Evolutionary conservation across 2,113 vertebrate genomes (phyloP).

Genomic region (Hippocampus zosterae): DNA sequence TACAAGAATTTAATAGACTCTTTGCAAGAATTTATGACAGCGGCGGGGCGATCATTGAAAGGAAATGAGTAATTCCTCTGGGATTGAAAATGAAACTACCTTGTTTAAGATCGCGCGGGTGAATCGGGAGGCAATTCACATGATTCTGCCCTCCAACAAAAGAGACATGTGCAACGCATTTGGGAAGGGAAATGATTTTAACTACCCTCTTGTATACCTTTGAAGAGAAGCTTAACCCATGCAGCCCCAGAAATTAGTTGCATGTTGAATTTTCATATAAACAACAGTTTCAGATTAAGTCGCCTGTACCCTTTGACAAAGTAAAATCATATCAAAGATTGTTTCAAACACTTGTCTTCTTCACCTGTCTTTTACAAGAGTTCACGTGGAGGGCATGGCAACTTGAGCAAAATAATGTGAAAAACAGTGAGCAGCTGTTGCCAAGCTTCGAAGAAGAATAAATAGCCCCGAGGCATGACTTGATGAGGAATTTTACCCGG

Average conservation of each 20-base stretch:
- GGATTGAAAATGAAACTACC: slow-evolving; percentile 45
- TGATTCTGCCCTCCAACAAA: slow-evolving; percentile 22
- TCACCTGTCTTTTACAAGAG: slow-evolving; percentile 33
- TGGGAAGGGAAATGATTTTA: no score
- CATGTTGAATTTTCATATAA: not conserved
- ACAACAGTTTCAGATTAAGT: not conserved
- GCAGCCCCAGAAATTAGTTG: not conserved
- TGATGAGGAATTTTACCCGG: slow-evolving; percentile 54
- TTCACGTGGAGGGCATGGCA: slow-evolving; percentile 52
- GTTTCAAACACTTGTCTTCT: slow-evolving; percentile 24
- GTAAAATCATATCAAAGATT: slow-evolving; percentile 11
- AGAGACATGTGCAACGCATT: not conserved
- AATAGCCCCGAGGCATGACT: slow-evolving; percentile 52
- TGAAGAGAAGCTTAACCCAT: not conserved
- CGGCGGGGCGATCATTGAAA: slow-evolving; percentile 32
- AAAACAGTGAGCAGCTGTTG: slow-evolving; percentile 43
- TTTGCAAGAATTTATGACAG: slow-evolving; percentile 42
- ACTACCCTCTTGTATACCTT: no score
- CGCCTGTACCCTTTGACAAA: not conserved
- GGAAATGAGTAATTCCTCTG: slow-evolving; percentile 47
- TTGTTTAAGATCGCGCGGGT: slow-evolving; percentile 28
- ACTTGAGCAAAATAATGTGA: slow-evolving; percentile 37
- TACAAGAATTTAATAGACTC: slow-evolving; percentile 66
- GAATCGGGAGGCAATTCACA: not conserved
- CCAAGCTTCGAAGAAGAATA: slow-evolving; percentile 39